Conservation (phyloP, 1,140 invertebrate genomes). For the Brachionus calyciflorus region DNA sequence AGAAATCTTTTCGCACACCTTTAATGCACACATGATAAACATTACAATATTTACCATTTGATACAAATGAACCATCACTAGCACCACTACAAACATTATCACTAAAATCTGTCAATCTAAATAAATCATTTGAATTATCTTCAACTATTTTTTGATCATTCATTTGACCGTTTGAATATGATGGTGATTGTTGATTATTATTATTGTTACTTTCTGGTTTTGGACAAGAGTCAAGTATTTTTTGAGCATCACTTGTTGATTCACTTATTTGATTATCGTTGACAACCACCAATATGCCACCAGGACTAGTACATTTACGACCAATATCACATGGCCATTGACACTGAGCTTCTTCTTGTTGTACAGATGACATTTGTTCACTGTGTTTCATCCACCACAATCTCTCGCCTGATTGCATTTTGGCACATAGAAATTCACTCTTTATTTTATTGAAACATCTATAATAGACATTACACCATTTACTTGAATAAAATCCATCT, state of each 20-base stretch:
- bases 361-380: background rate
- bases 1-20: background rate
- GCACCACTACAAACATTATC: background rate
- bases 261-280: background rate
- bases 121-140: conserved; percentile 17
- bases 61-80: conserved; percentile 17
- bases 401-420: conserved; percentile 2
- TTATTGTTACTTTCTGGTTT: background rate
- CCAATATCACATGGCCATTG: conserved; percentile 39
- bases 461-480: conserved; percentile 47
- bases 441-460: conserved; percentile 16
- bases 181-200: background rate
- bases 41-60: conserved; percentile 18
- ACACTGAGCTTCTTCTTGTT: background rate
- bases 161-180: background rate
- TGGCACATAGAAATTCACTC: conserved; percentile 32
- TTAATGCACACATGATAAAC: conserved; percentile 23
- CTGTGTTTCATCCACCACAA: conserved; percentile 29
- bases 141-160: background rate
- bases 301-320: conserved; percentile 7
- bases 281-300: conserved; percentile 25
- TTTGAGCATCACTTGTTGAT: background rate
- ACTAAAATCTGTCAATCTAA: background rate
- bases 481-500: conserved; percentile 45
- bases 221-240: background rate